Evolutionary conservation across 2,113 vertebrate species (phyloP), one percentile per base, ranked within the genome.

Genomic region (Lepisosteus oculatus): DNA sequence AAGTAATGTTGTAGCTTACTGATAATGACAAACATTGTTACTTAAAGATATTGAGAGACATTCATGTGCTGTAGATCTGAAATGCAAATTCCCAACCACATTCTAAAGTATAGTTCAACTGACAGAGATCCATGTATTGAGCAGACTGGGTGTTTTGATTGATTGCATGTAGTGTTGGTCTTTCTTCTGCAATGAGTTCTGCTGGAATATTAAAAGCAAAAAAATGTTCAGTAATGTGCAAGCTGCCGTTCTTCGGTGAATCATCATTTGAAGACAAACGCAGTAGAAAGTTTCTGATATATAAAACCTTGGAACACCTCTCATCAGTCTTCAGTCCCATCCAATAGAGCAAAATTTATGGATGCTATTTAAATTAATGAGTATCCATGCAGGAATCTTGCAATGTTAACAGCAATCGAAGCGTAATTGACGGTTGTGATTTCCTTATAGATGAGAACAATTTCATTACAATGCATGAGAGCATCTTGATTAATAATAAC

Each of bases 161-260:
- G 47, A 51, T 9, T 9, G 47, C 63, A 9, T 2, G 8, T 11
- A 17, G 42, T 11, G 29, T 11, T 17, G 8, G 5, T 42, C n/a
- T 2, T 29, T 29, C 47, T 51, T 9, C 47, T 8, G n/a, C 5
- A 12, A 44, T 45, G 6, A 41, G 3, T 66, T 66, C 42, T 67
- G 43, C 43, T n/a, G 7, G 43, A 44, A 67, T 2, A n/a, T 51
- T 51, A 67, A 67, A 51, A 47, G 65, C 65, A 67, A 67, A 67
- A 67, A 5, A 13, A 51, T 67, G 65, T 67, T 67, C 65, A 47
- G 6, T 14, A 8, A 14, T 43, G 9, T 51, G 29, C 47, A 2
- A 15, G 14, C 44, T 51, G 15, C 15, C 44, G 15, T 43, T 47
- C 65, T 67, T 15, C n/a, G 14, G n/a, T 15, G 44, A 47, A 51